phyloP scores from a whole-genome alignment of 2,888 invertebrate species.

The Pedicia rivosa region DNA sequence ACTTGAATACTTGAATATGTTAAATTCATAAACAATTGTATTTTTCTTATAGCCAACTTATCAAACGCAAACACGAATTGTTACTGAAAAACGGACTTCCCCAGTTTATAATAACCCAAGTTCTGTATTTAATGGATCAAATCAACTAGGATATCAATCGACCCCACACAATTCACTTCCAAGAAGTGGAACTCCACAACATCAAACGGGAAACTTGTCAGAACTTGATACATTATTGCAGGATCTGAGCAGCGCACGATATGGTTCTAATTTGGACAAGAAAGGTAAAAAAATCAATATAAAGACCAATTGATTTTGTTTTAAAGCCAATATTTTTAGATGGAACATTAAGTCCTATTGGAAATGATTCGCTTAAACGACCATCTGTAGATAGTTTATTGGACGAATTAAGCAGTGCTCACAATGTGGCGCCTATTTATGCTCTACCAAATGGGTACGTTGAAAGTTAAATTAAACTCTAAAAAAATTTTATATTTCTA shows the following conservation, averaged over 20 bases:
- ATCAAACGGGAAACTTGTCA: slow-evolving; percentile 52
- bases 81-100: slow-evolving; percentile 19
- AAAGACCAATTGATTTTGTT: background rate
- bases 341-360: slow-evolving; percentile 33
- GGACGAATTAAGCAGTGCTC: slow-evolving; percentile 53
- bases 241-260: slow-evolving; percentile 72
- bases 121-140: too few species aligned
- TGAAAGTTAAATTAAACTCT: background rate
- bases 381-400: slow-evolving; percentile 80
- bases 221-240: slow-evolving; percentile 84
- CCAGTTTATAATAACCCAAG: slow-evolving; percentile 17
- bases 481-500: background rate
- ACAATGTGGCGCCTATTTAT: slow-evolving; percentile 25
- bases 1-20: slow-evolving; percentile 5
- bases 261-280: slow-evolving; percentile 31
- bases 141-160: slow-evolving; percentile 12
- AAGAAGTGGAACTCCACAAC: slow-evolving; percentile 10
- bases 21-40: slow-evolving; percentile 5
- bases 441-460: slow-evolving; percentile 61
- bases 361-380: slow-evolving; percentile 33
- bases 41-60: slow-evolving; percentile 19
- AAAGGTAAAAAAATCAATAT: slow-evolving; percentile 26
- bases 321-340: slow-evolving; percentile 21
- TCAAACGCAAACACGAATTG: slow-evolving; percentile 13
- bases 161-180: slow-evolving; percentile 9